Evolutionary conservation across 2,888 invertebrate species (phyloP).

Genomic region (Caenorhabditis japonica): DNA sequence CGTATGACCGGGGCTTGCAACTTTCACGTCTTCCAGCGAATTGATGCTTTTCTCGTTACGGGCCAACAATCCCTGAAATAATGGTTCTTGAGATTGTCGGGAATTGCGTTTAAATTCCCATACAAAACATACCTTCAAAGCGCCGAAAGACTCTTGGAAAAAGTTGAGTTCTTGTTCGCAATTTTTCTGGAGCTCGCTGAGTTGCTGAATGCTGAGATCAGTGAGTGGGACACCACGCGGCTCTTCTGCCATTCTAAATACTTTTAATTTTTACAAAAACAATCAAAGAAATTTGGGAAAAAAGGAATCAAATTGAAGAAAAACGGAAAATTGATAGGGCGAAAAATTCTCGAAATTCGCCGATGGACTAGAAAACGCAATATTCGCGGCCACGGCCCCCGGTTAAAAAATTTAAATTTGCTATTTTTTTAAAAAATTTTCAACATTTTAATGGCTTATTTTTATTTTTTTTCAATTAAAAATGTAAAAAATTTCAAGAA

Average conservation of each 20-base stretch:
- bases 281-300: slow-evolving; percentile 2
- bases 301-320: slow-evolving; percentile 8
- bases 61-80: slow-evolving; percentile 81
- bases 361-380: slow-evolving; percentile 15
- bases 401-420: neutral
- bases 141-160: slow-evolving; percentile 90
- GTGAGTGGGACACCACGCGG: slow-evolving; percentile 39
- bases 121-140: slow-evolving; percentile 82
- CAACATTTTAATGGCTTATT: neutral
- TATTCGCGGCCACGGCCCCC: slow-evolving; percentile 12
- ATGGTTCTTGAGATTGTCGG: slow-evolving; percentile 77
- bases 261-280: neutral
- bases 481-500: neutral
- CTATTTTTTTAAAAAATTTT: neutral
- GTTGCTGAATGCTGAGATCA: slow-evolving; percentile 67
- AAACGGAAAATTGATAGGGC: slow-evolving; percentile 6
- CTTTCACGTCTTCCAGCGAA: slow-evolving; percentile 75
- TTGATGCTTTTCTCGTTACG: slow-evolving; percentile 86
- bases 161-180: slow-evolving; percentile 79
- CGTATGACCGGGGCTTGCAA: slow-evolving; percentile 37
- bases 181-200: slow-evolving; percentile 64
- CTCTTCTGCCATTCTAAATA: slow-evolving; percentile 48
- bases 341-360: slow-evolving; percentile 30
- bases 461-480: too few relatives aligned
- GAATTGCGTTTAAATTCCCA: neutral